Evolutionary conservation across 92 coral and sea anemone species (phyloP), one percentile per base, ranked within the genome.

Genomic region (Scolanthus callimorphus): DNA sequence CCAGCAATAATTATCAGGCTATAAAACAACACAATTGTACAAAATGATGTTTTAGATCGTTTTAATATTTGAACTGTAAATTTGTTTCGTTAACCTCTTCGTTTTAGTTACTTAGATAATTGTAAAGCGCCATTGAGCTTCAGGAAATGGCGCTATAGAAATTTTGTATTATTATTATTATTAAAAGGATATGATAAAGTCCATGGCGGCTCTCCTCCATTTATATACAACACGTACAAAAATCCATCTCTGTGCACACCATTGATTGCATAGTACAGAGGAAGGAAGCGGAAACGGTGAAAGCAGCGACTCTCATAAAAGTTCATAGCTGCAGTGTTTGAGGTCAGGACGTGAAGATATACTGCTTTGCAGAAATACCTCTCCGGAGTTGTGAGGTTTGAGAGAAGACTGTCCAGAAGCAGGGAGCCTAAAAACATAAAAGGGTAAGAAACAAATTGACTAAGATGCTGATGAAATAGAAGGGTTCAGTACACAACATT

Each of bases 121-220:
- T n/a, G n/a, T n/a, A n/a, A n/a, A n/a, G n/a, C n/a, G n/a, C n/a
- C n/a, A n/a, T n/a, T n/a, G n/a, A n/a, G n/a, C n/a, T n/a, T n/a
- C n/a, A n/a, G n/a, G n/a, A n/a, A n/a, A n/a, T n/a, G n/a, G n/a
- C n/a, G n/a, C n/a, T n/a, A n/a, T n/a, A n/a, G n/a, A n/a, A n/a
- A n/a, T n/a, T n/a, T n/a, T n/a, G n/a, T n/a, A n/a, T n/a, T n/a
- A n/a, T n/a, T n/a, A n/a, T n/a, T n/a, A n/a, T n/a, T n/a, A n/a
- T n/a, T n/a, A n/a, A 88, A 89, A 94, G 96, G 99, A 94, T 94
- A 94, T 83, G 75, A 62, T 55, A 94, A 65, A 17, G 99, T 94
- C 99, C 99, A 89, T 0, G 99, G 99, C 20, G 99, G 99, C 60
- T 89, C 87, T 3, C 96, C 99, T 28, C 99, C 99, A 78, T 94